Base-by-base conservation (phyloP, 2,888 invertebrate genomes). In the Leptinotarsa tumamoca region DNA sequence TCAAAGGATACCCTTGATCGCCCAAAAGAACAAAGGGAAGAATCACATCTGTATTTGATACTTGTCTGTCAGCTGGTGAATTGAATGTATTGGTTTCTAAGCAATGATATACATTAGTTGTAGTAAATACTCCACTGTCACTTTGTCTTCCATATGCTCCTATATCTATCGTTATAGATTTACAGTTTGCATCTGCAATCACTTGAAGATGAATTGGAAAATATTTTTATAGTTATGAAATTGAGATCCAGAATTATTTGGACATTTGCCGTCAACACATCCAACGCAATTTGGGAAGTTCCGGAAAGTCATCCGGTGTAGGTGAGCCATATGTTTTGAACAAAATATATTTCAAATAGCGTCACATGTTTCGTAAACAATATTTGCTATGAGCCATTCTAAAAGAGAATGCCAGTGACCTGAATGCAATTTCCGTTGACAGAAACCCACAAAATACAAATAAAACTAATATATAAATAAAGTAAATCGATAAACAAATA, bases 1-100 rank as follows among this genome's bases (percentile, higher is more conserved):
- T 71, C 50, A 51, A 21, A 71, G 50, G 71, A 66, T 71, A 72
- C 18, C 52, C 72, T 67, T 67, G 52, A 72, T 72, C 72, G 18
- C 67, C 67, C 7, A 67, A 49, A 17, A 67, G 54, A 72, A 15
- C 51, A 4, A 51, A 27, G 51, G 51, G 13, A 51, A 51, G 15
- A 15, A 7, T 51, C 2, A 51, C 51, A 51, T 51, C 51, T 51
- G 15, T 51, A 51, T 51, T 15, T 51, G 51, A 51, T 10, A 51
- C 17, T 51, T 23, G 23, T 51, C 51, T 51, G 13, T 51, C 51
- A 0, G 51, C 51, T 68, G 51, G 68, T 68, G 52, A 68, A 58
- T 33, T 23, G 7, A 56, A 70, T 58, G 51, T 70, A 70, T 18
- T 33, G 18, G 43, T 49, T 14, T 27, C 17, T 43, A 70, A 23